Evolutionary conservation across 2,888 invertebrate genomes (phyloP).

Genomic region (Girardia tigrina): DNA sequence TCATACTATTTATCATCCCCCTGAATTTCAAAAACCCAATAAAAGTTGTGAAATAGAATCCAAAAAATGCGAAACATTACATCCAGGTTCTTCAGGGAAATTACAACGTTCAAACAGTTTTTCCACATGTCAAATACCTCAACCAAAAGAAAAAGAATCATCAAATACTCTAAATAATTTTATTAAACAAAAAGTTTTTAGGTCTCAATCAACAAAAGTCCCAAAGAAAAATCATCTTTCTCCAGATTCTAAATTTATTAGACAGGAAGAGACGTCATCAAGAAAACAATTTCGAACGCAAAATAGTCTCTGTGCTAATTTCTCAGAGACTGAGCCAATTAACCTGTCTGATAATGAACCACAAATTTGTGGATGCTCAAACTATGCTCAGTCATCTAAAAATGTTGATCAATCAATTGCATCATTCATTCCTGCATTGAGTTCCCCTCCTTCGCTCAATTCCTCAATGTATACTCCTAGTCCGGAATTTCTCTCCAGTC

Average conservation of each 20-base stretch:
- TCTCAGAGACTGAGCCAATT: not conserved
- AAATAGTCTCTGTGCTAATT: not conserved
- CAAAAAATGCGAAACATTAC: not conserved
- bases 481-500: conserved; percentile 4
- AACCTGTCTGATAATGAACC: not conserved
- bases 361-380: not conserved
- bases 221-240: conserved; percentile 5
- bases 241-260: not conserved
- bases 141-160: not conserved
- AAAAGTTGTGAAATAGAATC: not conserved
- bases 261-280: too few species aligned
- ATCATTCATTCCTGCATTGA: conserved; percentile 15
- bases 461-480: conserved; percentile 17
- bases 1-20: not conserved
- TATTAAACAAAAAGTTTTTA: not conserved
- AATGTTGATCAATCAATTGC: not conserved
- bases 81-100: not conserved
- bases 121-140: conserved; percentile 13
- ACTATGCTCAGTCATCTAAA: not conserved
- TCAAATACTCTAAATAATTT: not conserved
- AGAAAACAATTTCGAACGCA: too few species aligned
- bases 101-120: not conserved
- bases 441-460: conserved; percentile 17
- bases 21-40: not conserved
- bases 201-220: not conserved